phyloP scores from a whole-genome alignment of 2,113 vertebrate genomes.

The Chitala chitala region DNA sequence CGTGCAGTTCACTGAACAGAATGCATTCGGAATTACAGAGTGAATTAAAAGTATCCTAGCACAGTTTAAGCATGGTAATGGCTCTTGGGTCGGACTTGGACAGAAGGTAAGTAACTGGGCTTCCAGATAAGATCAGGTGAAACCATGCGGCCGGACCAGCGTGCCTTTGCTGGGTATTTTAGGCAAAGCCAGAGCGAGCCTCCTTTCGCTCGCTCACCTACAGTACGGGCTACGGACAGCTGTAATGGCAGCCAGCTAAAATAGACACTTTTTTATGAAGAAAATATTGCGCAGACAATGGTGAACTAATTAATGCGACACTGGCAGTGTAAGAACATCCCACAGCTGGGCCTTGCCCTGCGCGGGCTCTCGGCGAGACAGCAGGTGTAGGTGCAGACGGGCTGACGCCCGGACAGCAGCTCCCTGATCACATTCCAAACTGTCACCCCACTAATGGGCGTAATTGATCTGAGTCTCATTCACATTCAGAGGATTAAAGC shows the following conservation, averaged over 20 bases:
- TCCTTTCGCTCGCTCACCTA: background rate
- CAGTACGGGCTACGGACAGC: too few species aligned
- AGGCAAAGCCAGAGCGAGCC: too few species aligned
- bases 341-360: background rate
- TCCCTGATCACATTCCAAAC: conserved; percentile 48
- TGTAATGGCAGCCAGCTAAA: too few species aligned
- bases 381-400: conserved; percentile 23
- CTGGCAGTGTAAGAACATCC: conserved; percentile 8
- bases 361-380: background rate
- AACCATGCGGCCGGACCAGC: too few species aligned
- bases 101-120: too few species aligned
- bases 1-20: background rate
- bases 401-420: conserved; percentile 41
- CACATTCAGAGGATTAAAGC: conserved; percentile 56
- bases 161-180: too few species aligned
- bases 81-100: background rate
- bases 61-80: background rate
- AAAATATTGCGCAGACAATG: conserved; percentile 21
- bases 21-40: background rate
- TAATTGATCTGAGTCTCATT: conserved; percentile 59
- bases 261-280: background rate
- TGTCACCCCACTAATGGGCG: conserved; percentile 51
- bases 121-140: too few species aligned
- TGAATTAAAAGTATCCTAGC: background rate
- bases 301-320: conserved; percentile 32